Base-by-base conservation (phyloP, 2,113 vertebrate genomes). In the Platichthys flesus region DNA sequence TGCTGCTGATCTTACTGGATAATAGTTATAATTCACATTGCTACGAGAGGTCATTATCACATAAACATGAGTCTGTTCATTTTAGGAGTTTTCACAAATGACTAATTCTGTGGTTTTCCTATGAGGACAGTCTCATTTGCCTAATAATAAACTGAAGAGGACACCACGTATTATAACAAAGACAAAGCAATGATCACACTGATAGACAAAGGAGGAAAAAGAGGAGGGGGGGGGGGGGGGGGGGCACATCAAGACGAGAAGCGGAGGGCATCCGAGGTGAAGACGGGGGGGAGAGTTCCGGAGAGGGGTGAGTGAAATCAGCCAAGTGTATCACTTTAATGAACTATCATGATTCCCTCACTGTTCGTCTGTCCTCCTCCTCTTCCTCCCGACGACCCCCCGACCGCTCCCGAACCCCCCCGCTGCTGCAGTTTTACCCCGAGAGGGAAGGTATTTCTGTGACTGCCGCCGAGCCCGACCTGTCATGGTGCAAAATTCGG, bases 311-410 rank as follows among this genome's bases (percentile, higher is more conserved):
- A 40, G 31, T 59, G 35, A 71, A 85, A 78, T 59, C 86, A 88
- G 49, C 42, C 83, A 66, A 74, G 88, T 81, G 84, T 76, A 78
- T 85, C 74, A 79, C 81, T 88, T 87, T 89, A 89, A 90, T 76
- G 84, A 91, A 86, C 79, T 78, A 79, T 82, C 79, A 78, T 18
- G 71, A 84, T 78, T 84, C 75, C 72, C 78, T 81, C 64, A 57
- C 71, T 75, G 63, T 71, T 62, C 42, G 8, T 68, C 67, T 49
- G 68, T 81, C 76, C n/a, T 57, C 78, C 55, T 66, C 60, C 26
- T 67, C 52, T n/a, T 56, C 20, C 58, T 31, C 42, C 57, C 66
- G 49, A 16, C 67, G 13, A n/a, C 59, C n/a, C 59, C 42, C 57
- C 66, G 26, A 26, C 26, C 26, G 2, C 24, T 24, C 24, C 24